phyloP scores from a whole-genome alignment of 1,140 invertebrate species.

The Pissodes strobi region DNA sequence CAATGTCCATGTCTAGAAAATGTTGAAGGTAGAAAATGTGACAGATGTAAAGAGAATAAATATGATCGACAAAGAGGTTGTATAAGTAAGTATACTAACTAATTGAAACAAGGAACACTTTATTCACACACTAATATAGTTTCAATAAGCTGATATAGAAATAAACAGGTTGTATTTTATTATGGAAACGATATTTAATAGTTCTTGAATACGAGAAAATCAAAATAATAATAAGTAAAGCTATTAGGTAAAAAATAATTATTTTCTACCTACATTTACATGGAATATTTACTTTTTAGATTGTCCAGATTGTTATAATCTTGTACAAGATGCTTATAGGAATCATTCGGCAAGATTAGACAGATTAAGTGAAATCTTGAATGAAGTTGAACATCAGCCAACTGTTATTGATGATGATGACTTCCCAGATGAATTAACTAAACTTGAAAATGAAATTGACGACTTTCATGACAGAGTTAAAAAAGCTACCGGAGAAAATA shows the following conservation, averaged over 20 bases:
- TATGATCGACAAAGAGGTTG: conserved; percentile 83
- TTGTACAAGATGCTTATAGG: conserved; percentile 87
- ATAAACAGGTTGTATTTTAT: no score
- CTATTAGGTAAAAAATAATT: no score
- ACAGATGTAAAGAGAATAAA: conserved; percentile 93
- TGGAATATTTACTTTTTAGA: no score
- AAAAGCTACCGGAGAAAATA: conserved; percentile 54
- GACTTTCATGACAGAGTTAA: conserved; percentile 52
- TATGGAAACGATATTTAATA: no score
- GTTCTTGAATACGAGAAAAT: no score
- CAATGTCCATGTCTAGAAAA: conserved; percentile 91
- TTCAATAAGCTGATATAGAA: no score
- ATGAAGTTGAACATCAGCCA: conserved; percentile 51
- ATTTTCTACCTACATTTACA: no score
- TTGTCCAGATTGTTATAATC: conserved; percentile 91
- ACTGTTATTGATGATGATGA: conserved; percentile 73
- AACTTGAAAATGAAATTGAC: conserved; percentile 74
- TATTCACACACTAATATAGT: no score
- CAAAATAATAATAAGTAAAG: no score
- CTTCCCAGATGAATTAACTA: conserved; percentile 72
- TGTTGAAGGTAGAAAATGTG: conserved; percentile 88
- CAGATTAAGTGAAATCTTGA: conserved; percentile 60
- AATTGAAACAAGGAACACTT: no score
- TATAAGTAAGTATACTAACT: conserved; percentile 17
- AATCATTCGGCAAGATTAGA: conserved; percentile 71